These are phyloP conservation scores for Rhodinocichla rosea DNA, from an alignment of 2,113 vertebrate species.

Conservation along the genomic window DNA sequence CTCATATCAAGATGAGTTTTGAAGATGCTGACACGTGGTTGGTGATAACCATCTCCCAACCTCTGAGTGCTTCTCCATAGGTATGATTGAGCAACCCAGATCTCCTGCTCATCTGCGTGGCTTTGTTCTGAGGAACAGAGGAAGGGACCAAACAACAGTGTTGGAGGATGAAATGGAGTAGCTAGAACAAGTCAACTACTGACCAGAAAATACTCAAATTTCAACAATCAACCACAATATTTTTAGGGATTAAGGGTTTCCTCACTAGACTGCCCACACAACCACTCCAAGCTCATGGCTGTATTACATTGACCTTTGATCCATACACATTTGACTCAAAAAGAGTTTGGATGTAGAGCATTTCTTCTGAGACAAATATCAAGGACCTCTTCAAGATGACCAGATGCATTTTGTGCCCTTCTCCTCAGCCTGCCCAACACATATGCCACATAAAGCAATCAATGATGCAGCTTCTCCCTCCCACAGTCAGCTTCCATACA, in stretches of 20 bases:
- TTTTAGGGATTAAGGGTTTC: background rate
- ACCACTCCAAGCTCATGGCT: background rate
- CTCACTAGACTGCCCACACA: background rate
- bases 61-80: background rate
- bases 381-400: background rate
- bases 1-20: constrained; percentile 4
- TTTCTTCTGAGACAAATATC: background rate
- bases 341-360: background rate
- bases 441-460: background rate
- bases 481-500: background rate
- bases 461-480: background rate
- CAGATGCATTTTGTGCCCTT: background rate
- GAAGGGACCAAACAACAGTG: background rate
- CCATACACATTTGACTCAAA: background rate
- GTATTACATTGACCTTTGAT: background rate
- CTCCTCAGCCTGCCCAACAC: background rate
- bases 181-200: background rate
- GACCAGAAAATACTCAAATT: background rate
- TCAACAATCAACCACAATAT: background rate
- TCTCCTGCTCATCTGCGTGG: background rate
- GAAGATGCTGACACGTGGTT: background rate
- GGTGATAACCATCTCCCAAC: constrained; percentile 39
- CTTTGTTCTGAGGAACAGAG: background rate
- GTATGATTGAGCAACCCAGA: background rate
- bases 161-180: background rate